A percentile compares a stretch with the other conserved stretches of the same genome.
Conservation (phyloP, 2,113 vertebrate genomes). For the Hippocampus guttulatus region DNA sequence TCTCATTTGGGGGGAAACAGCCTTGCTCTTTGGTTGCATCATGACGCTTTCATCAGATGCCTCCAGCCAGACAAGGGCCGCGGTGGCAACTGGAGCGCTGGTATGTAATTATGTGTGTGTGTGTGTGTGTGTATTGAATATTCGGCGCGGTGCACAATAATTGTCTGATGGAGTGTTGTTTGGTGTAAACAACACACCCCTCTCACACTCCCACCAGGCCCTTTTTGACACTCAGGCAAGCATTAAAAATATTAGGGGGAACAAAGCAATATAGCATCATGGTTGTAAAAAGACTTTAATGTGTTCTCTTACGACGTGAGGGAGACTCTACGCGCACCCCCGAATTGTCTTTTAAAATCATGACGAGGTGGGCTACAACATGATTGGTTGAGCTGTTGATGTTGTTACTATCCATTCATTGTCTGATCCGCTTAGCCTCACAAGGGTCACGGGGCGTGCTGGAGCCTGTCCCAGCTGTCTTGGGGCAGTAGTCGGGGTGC, state of each 20-base stretch:
- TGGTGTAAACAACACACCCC: conserved; percentile 16
- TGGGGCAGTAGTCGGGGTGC: too few species aligned
- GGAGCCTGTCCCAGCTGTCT: too few species aligned
- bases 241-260: conserved; percentile 43
- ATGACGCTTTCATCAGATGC: conserved; percentile 67
- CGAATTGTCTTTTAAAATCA: conserved; percentile 12
- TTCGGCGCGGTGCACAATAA: conserved; percentile 45
- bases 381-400: neutral
- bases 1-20: conserved; percentile 52
- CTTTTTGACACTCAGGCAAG: conserved; percentile 2
- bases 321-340: conserved; percentile 11
- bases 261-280: conserved; percentile 34
- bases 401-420: neutral
- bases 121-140: conserved; percentile 25
- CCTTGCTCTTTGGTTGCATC: conserved; percentile 72
- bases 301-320: conserved; percentile 53
- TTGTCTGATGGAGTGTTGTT: conserved; percentile 30
- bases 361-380: conserved; percentile 19
- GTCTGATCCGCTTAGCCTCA: too few species aligned
- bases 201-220: conserved; percentile 4
- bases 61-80: conserved; percentile 52
- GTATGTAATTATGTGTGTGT: neutral
- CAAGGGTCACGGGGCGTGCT: too few species aligned
- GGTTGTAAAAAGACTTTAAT: conserved; percentile 32
- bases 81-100: conserved; percentile 25